Percentiles rank a stretch among this genome's conserved stretches.
Evolutionary conservation across 2,888 invertebrate genomes (phyloP).

Genomic region (Cryptocheilus praepositus): DNA sequence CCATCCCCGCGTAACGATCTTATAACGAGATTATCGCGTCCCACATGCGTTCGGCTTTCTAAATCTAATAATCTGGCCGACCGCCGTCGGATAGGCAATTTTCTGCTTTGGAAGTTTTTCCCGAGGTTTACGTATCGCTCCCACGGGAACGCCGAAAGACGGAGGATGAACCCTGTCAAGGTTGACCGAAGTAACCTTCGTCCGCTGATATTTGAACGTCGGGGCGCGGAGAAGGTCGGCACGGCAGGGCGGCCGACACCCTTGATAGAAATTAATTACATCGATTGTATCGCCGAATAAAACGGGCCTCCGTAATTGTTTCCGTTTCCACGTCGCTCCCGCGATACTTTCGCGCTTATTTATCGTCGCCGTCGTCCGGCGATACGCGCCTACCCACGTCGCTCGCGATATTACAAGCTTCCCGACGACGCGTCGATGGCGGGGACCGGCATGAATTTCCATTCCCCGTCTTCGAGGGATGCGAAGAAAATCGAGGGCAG

Average conservation of each 20-base stretch:
- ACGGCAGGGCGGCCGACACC: background rate
- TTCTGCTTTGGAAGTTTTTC: conserved; percentile 56
- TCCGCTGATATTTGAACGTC: background rate
- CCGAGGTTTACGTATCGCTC: conserved; percentile 47
- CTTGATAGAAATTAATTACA: conserved; percentile 12
- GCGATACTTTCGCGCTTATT: too few species aligned
- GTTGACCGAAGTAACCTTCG: conserved; percentile 13
- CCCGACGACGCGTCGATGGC: too few species aligned
- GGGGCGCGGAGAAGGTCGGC: background rate
- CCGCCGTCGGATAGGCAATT: conserved; percentile 59
- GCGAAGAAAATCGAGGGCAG: conserved; percentile 25
- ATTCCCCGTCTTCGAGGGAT: conserved; percentile 18
- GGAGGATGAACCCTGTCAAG: conserved; percentile 32
- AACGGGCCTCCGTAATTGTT: too few species aligned
- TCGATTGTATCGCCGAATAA: background rate
- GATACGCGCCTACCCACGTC: too few species aligned
- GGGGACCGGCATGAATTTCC: too few species aligned
- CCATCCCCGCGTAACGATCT: too few species aligned
- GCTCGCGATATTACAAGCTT: background rate
- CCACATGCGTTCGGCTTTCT: conserved; percentile 40
- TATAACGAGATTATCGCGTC: too few species aligned
- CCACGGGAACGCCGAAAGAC: conserved; percentile 43
- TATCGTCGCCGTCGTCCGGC: too few species aligned
- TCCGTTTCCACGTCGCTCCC: too few species aligned
- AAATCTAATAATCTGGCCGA: conserved; percentile 52